phyloP scores from a whole-genome alignment of 1,140 invertebrate genomes.

The Diorhabda carinulata region DNA sequence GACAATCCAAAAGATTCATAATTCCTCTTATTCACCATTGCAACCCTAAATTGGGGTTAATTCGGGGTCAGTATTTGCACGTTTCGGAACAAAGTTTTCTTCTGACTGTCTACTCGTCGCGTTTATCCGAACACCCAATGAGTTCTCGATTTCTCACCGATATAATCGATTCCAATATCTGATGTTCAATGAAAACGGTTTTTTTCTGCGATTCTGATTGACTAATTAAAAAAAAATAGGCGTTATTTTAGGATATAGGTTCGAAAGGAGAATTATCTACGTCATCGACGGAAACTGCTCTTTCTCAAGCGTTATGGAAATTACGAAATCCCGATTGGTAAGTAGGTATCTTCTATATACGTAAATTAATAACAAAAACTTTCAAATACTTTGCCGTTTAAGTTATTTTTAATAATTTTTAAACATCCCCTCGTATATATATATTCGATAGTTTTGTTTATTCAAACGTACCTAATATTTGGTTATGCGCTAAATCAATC shows the following conservation, averaged over 20 bases:
- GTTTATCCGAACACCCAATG: too few species aligned
- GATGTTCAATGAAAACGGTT: background rate
- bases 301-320: slow-evolving; percentile 25
- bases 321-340: slow-evolving; percentile 37
- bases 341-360: slow-evolving; percentile 7
- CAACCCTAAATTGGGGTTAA: too few species aligned
- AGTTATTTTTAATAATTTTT: slow-evolving; percentile 3
- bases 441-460: too few species aligned
- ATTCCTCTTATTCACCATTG: too few species aligned
- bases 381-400: background rate
- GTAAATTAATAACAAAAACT: background rate
- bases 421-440: background rate
- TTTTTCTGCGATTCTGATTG: background rate
- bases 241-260: slow-evolving; percentile 3
- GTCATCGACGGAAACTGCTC: slow-evolving; percentile 1
- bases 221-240: background rate
- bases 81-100: too few species aligned
- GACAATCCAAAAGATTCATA: too few species aligned
- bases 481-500: too few species aligned
- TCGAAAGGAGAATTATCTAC: background rate
- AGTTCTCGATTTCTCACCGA: too few species aligned
- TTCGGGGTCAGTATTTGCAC: too few species aligned
- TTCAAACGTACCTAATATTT: too few species aligned
- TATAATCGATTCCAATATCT: too few species aligned
- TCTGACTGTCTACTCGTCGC: too few species aligned